Evolutionary conservation across 2,888 invertebrate genomes (phyloP), one percentile per base, ranked within the genome.

Genomic region (Bombylius major): DNA sequence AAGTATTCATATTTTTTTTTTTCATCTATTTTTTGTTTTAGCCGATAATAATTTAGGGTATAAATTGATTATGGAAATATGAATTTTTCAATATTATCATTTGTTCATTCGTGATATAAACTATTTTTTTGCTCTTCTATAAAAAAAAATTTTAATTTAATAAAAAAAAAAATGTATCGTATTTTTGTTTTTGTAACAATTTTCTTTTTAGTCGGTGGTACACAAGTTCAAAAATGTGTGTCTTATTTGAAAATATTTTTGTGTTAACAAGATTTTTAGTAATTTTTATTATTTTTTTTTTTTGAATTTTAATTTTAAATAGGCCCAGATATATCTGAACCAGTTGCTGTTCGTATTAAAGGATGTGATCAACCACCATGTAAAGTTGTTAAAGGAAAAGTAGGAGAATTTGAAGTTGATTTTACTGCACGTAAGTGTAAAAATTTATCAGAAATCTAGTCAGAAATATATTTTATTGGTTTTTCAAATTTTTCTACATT

Each of bases 281-380:
- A 23, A 23, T 23, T 23, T 23, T 23, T 23, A 3, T 23, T 23
- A 3, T 23, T 23, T 1, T 23, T n/a, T n/a, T n/a, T n/a, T 36
- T 36, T 36, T 36, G 5, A 6, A 6, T 5, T 42, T 47, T 51
- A 13, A 13, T 47, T 9, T 49, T 33, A 33, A 32, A 8, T 13
- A 54, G 48, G 58, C 34, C 36, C 5, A 4, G 48, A 33, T 33
- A 12, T 44, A 33, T 51, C 54, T 32, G 45, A 36, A 11, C 68
- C 71, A 33, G 51, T 65, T 23, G 62, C 53, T 7, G 70, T 70
- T 3, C 39, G 50, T 2, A 58, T 72, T 1, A 51, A 56, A 5
- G 68, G 67, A 46, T 72, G 72, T 47, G 62, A 57, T 0, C 59
- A 49, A 4, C 65, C 66, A 23, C 72, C 72, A 0, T 72, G 72